A percentile compares a stretch with the other conserved stretches of the same genome.
Conservation (phyloP, 2,888 invertebrate species). For the Chrysolina haemoptera region DNA sequence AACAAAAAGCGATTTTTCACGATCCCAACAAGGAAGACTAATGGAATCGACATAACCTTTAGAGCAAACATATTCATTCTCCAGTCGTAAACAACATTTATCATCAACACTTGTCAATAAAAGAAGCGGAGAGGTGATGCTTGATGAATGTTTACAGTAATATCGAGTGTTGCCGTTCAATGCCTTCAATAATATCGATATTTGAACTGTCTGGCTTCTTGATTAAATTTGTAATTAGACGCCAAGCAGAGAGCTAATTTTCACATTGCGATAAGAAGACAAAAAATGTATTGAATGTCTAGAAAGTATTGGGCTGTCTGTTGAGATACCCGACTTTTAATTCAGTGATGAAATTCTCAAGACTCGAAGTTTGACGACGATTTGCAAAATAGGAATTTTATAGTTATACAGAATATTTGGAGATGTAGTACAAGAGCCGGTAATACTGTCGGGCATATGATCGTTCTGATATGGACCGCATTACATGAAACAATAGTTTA, state of each 20-base stretch:
- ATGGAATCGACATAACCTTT: slow-evolving; percentile 14
- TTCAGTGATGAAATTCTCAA: too few relatives aligned
- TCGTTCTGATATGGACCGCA: too few relatives aligned
- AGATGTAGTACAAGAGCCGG: too few relatives aligned
- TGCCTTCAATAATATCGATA: slow-evolving; percentile 30
- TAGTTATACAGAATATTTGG: too few relatives aligned
- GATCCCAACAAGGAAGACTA: background rate
- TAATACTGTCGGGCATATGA: too few relatives aligned
- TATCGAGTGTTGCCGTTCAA: slow-evolving; percentile 24
- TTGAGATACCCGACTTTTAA: too few relatives aligned
- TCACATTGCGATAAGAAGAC: background rate
- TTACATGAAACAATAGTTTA: too few relatives aligned
- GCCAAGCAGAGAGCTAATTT: slow-evolving; percentile 10
- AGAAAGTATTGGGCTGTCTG: too few relatives aligned
- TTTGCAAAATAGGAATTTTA: too few relatives aligned
- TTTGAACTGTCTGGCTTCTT: slow-evolving; percentile 34
- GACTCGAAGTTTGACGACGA: too few relatives aligned
- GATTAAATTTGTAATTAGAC: slow-evolving; percentile 22
- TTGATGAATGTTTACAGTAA: slow-evolving; percentile 17
- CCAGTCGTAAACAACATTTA: slow-evolving; percentile 18
- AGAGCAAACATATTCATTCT: slow-evolving; percentile 12
- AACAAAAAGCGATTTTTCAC: background rate
- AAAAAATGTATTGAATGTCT: too few relatives aligned
- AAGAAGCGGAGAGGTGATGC: slow-evolving; percentile 15
- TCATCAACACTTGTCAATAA: slow-evolving; percentile 19